A percentile compares a stretch with the other conserved stretches of the same genome.
phyloP scores from a whole-genome alignment of 2,888 invertebrate species.

The Netelia virgata region DNA sequence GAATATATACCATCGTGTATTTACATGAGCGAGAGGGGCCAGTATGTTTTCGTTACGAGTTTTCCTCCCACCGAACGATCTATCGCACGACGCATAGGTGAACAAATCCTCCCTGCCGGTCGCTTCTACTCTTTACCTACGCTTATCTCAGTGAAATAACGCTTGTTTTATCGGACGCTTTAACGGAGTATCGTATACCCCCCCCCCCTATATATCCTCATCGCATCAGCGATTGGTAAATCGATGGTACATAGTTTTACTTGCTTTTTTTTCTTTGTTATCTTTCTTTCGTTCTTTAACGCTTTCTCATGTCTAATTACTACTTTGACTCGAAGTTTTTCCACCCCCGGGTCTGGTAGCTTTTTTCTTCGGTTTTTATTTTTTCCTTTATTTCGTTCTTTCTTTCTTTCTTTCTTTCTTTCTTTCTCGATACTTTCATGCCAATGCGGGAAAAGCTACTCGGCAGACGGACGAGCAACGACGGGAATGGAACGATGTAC shows the following conservation, averaged over 20 bases:
- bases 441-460: conserved; percentile 42
- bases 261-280: background rate
- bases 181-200: background rate
- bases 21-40: conserved; percentile 62
- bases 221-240: too few relatives aligned
- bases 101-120: background rate
- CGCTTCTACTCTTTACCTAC: background rate
- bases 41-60: conserved; percentile 65
- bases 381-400: background rate
- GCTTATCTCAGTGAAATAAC: conserved; percentile 46
- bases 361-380: background rate
- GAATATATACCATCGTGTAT: conserved; percentile 57
- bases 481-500: conserved; percentile 17
- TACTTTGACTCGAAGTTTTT: conserved; percentile 29
- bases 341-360: background rate
- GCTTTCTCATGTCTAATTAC: conserved; percentile 60
- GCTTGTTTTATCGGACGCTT: conserved; percentile 15
- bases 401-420: conserved; percentile 15
- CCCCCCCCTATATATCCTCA: background rate
- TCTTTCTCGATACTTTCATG: conserved; percentile 21
- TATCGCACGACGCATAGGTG: conserved; percentile 43
- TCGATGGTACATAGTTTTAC: too few relatives aligned
- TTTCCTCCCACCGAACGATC: conserved; percentile 54
- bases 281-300: conserved; percentile 10
- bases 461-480: conserved; percentile 26